Evolutionary conservation across 1,140 invertebrate genomes (phyloP).

Genomic region (Euglossa dilemma): DNA sequence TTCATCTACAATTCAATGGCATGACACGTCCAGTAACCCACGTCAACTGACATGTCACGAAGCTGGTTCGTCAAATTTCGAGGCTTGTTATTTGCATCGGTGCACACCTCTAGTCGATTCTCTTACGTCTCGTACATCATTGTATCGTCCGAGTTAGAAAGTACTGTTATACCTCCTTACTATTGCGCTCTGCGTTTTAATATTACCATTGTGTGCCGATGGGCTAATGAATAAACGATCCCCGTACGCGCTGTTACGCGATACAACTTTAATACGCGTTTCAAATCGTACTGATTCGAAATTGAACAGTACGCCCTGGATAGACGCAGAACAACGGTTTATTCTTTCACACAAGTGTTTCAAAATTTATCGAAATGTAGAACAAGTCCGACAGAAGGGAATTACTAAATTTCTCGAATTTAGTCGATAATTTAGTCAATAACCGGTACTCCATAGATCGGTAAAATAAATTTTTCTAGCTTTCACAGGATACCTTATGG

Average conservation of each 20-base stretch:
- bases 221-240: constrained; percentile 45
- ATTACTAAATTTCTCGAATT: too few relatives aligned
- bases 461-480: too few relatives aligned
- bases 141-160: constrained; percentile 8
- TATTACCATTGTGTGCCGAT: constrained; percentile 3
- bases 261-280: constrained; percentile 8
- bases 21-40: background rate
- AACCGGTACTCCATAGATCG: too few relatives aligned
- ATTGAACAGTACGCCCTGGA: background rate
- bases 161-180: constrained; percentile 32
- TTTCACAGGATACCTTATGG: too few relatives aligned
- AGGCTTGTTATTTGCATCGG: background rate
- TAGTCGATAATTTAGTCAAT: too few relatives aligned
- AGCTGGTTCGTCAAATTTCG: background rate
- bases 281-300: constrained; percentile 1
- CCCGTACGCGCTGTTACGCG: background rate
- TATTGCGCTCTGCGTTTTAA: constrained; percentile 20
- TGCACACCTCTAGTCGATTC: background rate
- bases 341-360: too few relatives aligned
- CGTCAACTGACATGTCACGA: background rate
- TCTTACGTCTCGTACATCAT: background rate
- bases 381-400: too few relatives aligned
- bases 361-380: too few relatives aligned
- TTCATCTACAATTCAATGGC: background rate
- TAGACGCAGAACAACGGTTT: too few relatives aligned